phyloP scores from a whole-genome alignment of 2,113 vertebrate species.

The Tetrao urogallus region DNA sequence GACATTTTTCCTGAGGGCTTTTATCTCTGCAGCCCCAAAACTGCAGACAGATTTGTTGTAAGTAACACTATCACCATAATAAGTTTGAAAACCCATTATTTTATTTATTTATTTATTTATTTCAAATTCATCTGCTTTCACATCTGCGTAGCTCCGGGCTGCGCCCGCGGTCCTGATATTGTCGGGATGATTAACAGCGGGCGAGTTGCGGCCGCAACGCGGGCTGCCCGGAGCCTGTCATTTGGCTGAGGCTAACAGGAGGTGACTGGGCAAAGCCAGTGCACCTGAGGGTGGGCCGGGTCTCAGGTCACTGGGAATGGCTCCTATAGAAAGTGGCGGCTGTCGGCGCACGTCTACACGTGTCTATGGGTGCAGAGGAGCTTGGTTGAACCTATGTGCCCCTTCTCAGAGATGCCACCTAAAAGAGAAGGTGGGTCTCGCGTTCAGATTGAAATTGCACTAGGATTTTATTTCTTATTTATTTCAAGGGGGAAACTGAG shows the following conservation, averaged over 20 bases:
- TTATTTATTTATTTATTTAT: conserved; percentile 11
- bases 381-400: neutral
- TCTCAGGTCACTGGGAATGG: conserved; percentile 85
- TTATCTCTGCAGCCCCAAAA: conserved; percentile 66
- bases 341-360: accelerated
- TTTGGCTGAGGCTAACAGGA: conserved; percentile 79
- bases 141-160: conserved; percentile 79
- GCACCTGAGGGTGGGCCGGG: conserved; percentile 84
- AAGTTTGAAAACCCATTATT: conserved; percentile 77
- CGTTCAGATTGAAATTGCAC: neutral
- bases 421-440: neutral
- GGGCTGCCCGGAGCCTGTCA: conserved; percentile 66
- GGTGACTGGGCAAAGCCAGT: conserved; percentile 81
- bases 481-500: neutral
- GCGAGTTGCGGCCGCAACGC: conserved; percentile 24
- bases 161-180: conserved; percentile 64
- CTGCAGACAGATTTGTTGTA: conserved; percentile 73
- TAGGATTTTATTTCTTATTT: neutral
- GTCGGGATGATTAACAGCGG: conserved; percentile 69
- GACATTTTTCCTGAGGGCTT: conserved; percentile 67
- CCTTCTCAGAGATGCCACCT: neutral
- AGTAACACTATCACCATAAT: conserved; percentile 69
- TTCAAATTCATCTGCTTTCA: conserved; percentile 76
- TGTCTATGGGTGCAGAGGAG: accelerated
- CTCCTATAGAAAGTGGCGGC: neutral